Conservation (phyloP, 2,888 invertebrate genomes). For the Ligdia adustata region DNA sequence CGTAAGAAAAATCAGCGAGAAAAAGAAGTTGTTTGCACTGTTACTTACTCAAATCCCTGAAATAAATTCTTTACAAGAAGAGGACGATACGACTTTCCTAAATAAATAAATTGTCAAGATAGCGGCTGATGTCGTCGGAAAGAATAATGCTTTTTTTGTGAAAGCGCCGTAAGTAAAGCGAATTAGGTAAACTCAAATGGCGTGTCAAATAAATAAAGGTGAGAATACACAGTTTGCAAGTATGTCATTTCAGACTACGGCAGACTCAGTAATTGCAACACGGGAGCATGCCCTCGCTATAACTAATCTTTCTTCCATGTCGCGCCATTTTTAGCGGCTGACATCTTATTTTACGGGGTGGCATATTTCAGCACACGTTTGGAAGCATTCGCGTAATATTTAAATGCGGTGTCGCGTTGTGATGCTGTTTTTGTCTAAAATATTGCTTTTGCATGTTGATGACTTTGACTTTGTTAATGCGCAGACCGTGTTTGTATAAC, state of each 20-base stretch:
- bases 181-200: conserved; percentile 21
- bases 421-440: conserved; percentile 7
- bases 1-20: conserved; percentile 64
- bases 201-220: conserved; percentile 18
- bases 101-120: conserved; percentile 37
- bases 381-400: conserved; percentile 34
- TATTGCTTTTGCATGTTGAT: conserved; percentile 4
- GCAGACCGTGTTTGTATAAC: no score
- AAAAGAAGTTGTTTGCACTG: conserved; percentile 60
- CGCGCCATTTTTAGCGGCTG: conserved; percentile 61
- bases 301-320: conserved; percentile 61
- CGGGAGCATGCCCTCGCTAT: conserved; percentile 52
- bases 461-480: no score
- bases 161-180: conserved; percentile 7
- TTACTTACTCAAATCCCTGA: conserved; percentile 58
- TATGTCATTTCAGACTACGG: conserved; percentile 17
- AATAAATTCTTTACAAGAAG: conserved; percentile 54
- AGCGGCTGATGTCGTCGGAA: conserved; percentile 19
- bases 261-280: conserved; percentile 55
- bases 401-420: conserved; percentile 20
- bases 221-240: not conserved
- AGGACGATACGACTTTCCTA: conserved; percentile 47
- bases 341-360: conserved; percentile 64
- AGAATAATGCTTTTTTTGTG: conserved; percentile 23
- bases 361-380: conserved; percentile 52